Percentiles rank a stretch among this genome's conserved stretches.
These are phyloP conservation scores for Poecilobothrus nobilitatus DNA, from an alignment of 2,888 invertebrate genomes.

Conservation along the genomic window DNA sequence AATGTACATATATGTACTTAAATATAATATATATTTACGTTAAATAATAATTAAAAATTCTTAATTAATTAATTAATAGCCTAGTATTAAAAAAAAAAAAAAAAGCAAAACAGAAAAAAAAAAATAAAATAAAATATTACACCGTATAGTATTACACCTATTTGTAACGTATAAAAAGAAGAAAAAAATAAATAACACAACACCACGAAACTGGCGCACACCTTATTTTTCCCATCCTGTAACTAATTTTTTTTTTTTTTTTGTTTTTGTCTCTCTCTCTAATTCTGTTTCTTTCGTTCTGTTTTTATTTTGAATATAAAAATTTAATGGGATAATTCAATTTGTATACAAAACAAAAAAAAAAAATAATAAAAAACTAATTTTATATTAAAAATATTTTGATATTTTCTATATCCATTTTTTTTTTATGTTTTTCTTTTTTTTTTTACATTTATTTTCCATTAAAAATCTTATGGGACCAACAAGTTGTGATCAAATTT, in stretches of 20 bases:
- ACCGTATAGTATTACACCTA: background rate
- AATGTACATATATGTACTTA: too few species aligned
- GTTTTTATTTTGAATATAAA: background rate
- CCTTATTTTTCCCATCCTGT: background rate
- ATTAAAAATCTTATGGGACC: constrained; percentile 6
- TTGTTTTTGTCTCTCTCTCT: background rate
- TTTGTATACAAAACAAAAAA: background rate
- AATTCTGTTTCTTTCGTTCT: background rate
- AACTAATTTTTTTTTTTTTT: background rate
- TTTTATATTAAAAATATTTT: too few species aligned
- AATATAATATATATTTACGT: too few species aligned
- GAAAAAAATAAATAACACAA: background rate
- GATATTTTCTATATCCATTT: too few species aligned
- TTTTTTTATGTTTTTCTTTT: too few species aligned
- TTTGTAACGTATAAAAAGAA: background rate
- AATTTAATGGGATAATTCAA: background rate
- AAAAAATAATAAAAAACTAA: background rate
- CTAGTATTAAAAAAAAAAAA: too few species aligned
- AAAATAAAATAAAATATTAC: background rate
- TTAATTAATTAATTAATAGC: too few species aligned
- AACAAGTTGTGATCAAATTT: constrained; percentile 3
- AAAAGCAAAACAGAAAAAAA: too few species aligned
- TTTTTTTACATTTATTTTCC: constrained; percentile 2
- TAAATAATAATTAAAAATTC: too few species aligned
- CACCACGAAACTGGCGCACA: background rate